Conservation (phyloP, 2,797 vertebrate species). For the Toxotes lorentzi region DNA sequence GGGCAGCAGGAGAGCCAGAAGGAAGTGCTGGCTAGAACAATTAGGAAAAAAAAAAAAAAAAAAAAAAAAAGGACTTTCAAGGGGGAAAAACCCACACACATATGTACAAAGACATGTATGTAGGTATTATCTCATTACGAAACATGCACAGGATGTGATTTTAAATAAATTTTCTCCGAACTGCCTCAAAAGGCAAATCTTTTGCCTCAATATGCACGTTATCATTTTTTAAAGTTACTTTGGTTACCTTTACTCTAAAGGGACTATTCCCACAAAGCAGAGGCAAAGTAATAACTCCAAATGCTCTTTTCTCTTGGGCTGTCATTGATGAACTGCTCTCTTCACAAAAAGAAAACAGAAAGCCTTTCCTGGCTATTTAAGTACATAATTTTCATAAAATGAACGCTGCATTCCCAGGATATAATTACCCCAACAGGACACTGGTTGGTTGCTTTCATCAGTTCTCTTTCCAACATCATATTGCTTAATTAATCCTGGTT, state of each 20-base stretch:
- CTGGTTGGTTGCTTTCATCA: conserved; percentile 26
- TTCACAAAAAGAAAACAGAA: conserved; percentile 32
- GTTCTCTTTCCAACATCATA: conserved; percentile 47
- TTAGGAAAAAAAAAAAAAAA: neutral
- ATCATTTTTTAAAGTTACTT: neutral
- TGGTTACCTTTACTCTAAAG: conserved; percentile 5
- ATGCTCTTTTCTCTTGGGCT: conserved; percentile 27
- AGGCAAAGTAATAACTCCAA: conserved; percentile 36
- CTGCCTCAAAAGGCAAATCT: neutral
- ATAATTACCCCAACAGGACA: conserved; percentile 60
- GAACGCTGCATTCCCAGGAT: conserved; percentile 35
- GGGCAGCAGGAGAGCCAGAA: conserved; percentile 44
- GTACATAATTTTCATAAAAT: conserved; percentile 41
- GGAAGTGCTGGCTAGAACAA: conserved; percentile 27
- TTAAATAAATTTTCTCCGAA: neutral
- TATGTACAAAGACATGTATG: neutral
- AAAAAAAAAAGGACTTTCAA: neutral
- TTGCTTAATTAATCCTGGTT: conserved; percentile 61
- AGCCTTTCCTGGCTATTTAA: conserved; percentile 15
- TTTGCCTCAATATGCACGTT: neutral
- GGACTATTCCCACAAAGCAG: conserved; percentile 5
- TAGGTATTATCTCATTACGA: neutral
- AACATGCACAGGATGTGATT: neutral
- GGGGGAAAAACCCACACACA: neutral
- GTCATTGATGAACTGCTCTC: conserved; percentile 2